Evolutionary conservation across 2,797 vertebrate genomes (phyloP).

Genomic region (Neostethus bicornis): DNA sequence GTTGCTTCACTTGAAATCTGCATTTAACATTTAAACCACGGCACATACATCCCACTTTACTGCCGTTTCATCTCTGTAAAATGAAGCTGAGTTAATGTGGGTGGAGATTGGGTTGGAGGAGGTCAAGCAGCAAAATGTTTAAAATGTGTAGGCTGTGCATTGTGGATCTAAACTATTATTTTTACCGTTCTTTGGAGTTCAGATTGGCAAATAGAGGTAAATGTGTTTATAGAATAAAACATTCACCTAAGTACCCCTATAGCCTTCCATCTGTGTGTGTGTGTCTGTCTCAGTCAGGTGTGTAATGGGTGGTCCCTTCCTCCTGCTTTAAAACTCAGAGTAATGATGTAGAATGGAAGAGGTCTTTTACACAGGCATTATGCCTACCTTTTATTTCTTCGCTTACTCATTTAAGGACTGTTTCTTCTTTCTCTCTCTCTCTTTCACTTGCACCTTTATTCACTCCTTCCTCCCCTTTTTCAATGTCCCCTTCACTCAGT

Average conservation of each 20-base stretch:
- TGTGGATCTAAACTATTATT: constrained; percentile 49
- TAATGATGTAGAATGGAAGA: constrained; percentile 74
- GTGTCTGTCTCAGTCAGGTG: constrained; percentile 51
- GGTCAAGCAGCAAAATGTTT: constrained; percentile 17
- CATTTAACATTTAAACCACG: background rate
- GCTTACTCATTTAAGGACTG: constrained; percentile 38
- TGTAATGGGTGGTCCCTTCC: constrained; percentile 70
- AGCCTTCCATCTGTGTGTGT: constrained; percentile 18
- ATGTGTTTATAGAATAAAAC: constrained; percentile 69
- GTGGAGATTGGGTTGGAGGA: constrained; percentile 28
- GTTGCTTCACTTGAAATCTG: background rate
- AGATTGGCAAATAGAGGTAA: constrained; percentile 60
- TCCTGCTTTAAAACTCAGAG: constrained; percentile 64
- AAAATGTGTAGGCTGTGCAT: constrained; percentile 19
- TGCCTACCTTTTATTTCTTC: constrained; percentile 54
- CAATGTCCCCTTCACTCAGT: constrained; percentile 52
- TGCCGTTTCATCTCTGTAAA: constrained; percentile 3
- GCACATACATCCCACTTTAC: background rate
- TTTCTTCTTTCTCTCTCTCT: constrained; percentile 31
- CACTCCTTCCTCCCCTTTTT: constrained; percentile 28
- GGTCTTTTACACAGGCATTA: constrained; percentile 75
- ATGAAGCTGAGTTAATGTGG: constrained; percentile 1
- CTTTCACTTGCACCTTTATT: constrained; percentile 45
- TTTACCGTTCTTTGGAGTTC: constrained; percentile 52
- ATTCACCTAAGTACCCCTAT: constrained; percentile 35